A percentile compares a stretch with the other conserved stretches of the same genome.
Evolutionary conservation across 2,888 invertebrate species (phyloP).

Genomic region (Sarcophaga subvicina): DNA sequence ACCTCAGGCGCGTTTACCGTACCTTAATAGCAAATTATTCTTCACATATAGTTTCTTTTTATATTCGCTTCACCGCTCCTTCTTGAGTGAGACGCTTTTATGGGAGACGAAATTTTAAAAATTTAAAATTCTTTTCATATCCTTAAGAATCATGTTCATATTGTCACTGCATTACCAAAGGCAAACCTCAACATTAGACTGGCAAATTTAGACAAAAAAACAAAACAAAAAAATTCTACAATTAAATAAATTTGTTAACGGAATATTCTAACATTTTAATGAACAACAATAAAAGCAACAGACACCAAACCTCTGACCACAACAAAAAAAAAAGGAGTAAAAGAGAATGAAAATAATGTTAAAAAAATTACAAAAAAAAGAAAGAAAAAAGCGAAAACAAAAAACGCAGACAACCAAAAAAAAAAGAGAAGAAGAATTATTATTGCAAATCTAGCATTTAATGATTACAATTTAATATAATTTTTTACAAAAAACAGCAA

Average conservation of each 20-base stretch:
- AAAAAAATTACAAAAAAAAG: constrained; percentile 19
- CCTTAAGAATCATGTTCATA: constrained; percentile 10
- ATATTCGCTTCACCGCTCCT: no score
- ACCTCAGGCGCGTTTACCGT: no score
- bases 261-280: constrained; percentile 62
- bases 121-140: not conserved
- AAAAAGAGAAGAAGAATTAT: constrained; percentile 37
- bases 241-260: constrained; percentile 64
- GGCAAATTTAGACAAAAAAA: no score
- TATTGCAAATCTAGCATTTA: constrained; percentile 56
- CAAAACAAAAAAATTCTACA: constrained; percentile 43
- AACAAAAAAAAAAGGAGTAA: constrained; percentile 26
- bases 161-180: not conserved
- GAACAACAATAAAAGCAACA: constrained; percentile 50
- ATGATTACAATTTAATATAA: constrained; percentile 63
- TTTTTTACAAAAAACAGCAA: constrained; percentile 27
- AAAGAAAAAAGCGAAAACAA: constrained; percentile 43
- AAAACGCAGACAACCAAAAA: constrained; percentile 4
- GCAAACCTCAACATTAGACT: not conserved
- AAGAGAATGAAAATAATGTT: constrained; percentile 4
- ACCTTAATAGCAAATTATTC: no score
- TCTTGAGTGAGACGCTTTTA: no score
- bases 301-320: constrained; percentile 52
- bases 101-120: no score
- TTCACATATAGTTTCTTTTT: no score